phyloP scores from a whole-genome alignment of 2,888 invertebrate species.

The Atrina japonica region DNA sequence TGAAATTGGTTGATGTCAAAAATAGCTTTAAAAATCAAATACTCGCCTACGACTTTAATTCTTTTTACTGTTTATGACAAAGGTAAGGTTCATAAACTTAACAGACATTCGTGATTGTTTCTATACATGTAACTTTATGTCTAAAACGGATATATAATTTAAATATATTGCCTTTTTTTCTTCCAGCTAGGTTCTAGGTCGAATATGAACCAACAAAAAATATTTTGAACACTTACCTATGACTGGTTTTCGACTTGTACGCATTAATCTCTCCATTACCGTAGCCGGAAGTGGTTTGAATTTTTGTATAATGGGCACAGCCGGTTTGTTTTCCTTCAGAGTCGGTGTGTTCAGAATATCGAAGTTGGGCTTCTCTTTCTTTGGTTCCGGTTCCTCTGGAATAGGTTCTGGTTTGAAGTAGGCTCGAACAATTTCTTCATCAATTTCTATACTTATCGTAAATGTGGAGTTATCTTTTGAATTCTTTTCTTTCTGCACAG shows the following conservation, averaged over 20 bases:
- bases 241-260: slow-evolving; percentile 58
- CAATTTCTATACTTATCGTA: slow-evolving; percentile 67
- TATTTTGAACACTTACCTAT: slow-evolving; percentile 56
- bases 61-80: no score
- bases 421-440: slow-evolving; percentile 64
- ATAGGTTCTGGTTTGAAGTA: slow-evolving; percentile 70
- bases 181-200: no score
- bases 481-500: slow-evolving; percentile 52
- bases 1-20: no score
- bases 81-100: no score
- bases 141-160: no score
- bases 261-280: slow-evolving; percentile 62
- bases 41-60: no score
- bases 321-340: slow-evolving; percentile 55
- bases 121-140: no score
- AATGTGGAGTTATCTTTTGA: slow-evolving; percentile 56
- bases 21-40: no score
- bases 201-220: no score
- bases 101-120: no score
- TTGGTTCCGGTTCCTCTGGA: slow-evolving; percentile 65
- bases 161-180: no score
- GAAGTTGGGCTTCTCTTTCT: slow-evolving; percentile 60
- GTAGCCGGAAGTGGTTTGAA: slow-evolving; percentile 61
- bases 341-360: slow-evolving; percentile 53
- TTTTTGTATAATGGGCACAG: slow-evolving; percentile 54